A percentile compares a stretch with the other conserved stretches of the same genome.
phyloP scores from a whole-genome alignment of 2,797 vertebrate species.

The Pantherophis alleghaniensis region DNA sequence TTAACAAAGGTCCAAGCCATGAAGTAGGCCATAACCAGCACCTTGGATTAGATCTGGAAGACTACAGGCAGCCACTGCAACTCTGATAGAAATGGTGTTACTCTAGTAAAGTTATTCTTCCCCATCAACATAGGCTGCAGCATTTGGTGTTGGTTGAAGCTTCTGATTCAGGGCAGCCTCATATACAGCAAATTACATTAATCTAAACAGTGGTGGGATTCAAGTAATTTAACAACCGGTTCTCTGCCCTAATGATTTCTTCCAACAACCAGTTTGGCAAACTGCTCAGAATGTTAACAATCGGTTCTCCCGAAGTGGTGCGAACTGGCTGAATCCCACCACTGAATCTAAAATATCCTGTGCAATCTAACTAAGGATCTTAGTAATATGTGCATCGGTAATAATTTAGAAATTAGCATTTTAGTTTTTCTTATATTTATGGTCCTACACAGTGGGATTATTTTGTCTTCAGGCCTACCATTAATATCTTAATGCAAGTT shows the following conservation, averaged over 20 bases:
- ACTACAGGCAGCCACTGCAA: neutral
- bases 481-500: neutral
- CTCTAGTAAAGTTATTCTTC: neutral
- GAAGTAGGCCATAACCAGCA: neutral
- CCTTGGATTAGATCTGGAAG: neutral
- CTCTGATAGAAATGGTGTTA: neutral
- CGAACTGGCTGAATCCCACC: no score
- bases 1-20: neutral
- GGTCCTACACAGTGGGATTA: no score
- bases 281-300: no score
- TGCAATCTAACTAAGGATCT: neutral
- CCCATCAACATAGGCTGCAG: neutral
- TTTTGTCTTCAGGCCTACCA: neutral
- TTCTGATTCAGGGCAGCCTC: neutral
- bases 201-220: neutral
- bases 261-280: no score
- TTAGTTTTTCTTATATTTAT: neutral
- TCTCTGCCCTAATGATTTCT: no score
- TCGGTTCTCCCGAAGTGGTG: no score
- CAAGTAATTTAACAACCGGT: no score
- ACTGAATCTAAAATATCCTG: neutral
- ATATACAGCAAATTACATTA: neutral
- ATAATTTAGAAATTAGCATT: neutral
- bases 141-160: neutral
- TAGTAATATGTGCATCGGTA: neutral